These are phyloP conservation scores for Electrona antarctica DNA, from an alignment of 2,113 vertebrate species.

Conservation along the genomic window DNA sequence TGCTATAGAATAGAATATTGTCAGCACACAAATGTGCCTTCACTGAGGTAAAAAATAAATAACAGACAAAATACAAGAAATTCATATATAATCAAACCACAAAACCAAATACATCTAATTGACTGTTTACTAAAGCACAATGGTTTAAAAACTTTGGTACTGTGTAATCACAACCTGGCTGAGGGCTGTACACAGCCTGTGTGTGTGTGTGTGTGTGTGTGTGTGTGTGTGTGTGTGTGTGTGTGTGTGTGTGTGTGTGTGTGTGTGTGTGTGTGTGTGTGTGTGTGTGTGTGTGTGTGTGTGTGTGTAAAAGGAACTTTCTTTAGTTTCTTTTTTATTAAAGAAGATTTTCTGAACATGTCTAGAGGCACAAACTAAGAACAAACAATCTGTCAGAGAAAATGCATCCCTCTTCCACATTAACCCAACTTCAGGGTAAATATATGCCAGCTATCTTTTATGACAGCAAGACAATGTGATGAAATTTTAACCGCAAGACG, in stretches of 20 bases:
- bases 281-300: background rate
- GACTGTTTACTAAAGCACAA: background rate
- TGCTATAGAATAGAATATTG: background rate
- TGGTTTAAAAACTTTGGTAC: background rate
- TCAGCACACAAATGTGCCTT: background rate
- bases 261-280: background rate
- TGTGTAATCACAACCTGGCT: background rate
- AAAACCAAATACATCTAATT: background rate
- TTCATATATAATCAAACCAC: background rate
- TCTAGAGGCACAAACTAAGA: too few relatives aligned
- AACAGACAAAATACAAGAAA: background rate
- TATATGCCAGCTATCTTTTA: too few relatives aligned
- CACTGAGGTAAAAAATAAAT: background rate
- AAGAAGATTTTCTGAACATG: background rate
- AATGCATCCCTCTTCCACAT: too few relatives aligned
- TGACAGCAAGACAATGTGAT: too few relatives aligned
- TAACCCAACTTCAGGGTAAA: too few relatives aligned
- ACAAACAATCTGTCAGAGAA: too few relatives aligned
- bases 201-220: background rate
- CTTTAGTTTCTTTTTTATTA: conserved; percentile 51
- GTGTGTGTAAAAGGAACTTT: conserved; percentile 26
- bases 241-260: background rate
- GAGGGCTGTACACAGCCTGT: too few relatives aligned
- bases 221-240: background rate
- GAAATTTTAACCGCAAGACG: too few relatives aligned